A percentile compares a stretch with the other conserved stretches of the same genome.
These are phyloP conservation scores for Galaxias olidus DNA, from an alignment of 2,797 vertebrate species.

Conservation along the genomic window DNA sequence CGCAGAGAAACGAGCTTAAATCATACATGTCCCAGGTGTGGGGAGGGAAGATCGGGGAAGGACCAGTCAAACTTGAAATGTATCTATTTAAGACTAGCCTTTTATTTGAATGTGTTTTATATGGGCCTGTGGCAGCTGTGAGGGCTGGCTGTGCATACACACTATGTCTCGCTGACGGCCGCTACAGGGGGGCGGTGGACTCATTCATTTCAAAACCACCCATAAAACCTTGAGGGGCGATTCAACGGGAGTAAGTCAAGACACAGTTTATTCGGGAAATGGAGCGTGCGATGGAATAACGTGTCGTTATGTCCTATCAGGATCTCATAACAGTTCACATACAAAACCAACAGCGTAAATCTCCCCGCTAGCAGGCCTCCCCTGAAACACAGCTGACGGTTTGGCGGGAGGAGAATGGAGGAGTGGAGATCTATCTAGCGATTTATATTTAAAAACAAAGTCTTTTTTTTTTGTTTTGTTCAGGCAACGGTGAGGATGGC, in stretches of 20 bases:
- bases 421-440: no score
- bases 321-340: conserved; percentile 24
- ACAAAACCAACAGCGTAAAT: conserved; percentile 25
- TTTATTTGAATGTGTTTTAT: conserved; percentile 33
- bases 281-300: conserved; percentile 38
- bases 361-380: conserved; percentile 2
- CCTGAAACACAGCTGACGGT: neutral
- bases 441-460: conserved; percentile 4
- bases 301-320: conserved; percentile 14
- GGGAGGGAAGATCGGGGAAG: conserved; percentile 7
- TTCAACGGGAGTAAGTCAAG: conserved; percentile 38
- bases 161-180: neutral
- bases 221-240: conserved; percentile 25
- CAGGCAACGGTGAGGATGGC: conserved; percentile 84
- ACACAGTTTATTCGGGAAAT: conserved; percentile 57
- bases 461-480: conserved; percentile 28
- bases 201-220: conserved; percentile 43
- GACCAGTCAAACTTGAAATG: conserved; percentile 7
- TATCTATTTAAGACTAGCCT: conserved; percentile 20
- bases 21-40: conserved; percentile 39
- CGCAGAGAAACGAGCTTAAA: conserved; percentile 43
- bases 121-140: conserved; percentile 17
- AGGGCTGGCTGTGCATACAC: conserved; percentile 21
- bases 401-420: neutral
- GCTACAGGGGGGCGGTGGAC: conserved; percentile 8